phyloP scores from a whole-genome alignment of 2,888 invertebrate genomes.

The Stenodera caucasica region DNA sequence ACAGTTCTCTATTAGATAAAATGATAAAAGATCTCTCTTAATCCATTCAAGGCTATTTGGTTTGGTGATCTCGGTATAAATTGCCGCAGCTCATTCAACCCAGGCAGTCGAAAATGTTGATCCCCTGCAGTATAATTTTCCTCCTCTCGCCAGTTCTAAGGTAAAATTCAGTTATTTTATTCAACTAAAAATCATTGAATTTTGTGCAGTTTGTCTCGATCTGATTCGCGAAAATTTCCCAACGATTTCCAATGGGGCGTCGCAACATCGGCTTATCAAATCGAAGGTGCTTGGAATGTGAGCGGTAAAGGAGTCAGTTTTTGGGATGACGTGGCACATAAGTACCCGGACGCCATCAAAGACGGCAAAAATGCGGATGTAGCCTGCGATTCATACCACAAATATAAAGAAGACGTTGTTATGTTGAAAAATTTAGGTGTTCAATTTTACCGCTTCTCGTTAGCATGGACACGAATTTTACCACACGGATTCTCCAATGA shows the following conservation, averaged over 20 bases:
- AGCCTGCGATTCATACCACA: slow-evolving; percentile 70
- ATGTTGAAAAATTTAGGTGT: slow-evolving; percentile 66
- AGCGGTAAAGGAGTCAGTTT: slow-evolving; percentile 41
- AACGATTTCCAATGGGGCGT: slow-evolving; percentile 35
- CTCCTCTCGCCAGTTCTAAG: too few relatives aligned
- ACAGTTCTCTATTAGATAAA: too few relatives aligned
- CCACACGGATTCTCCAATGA: slow-evolving; percentile 68
- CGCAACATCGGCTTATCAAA: slow-evolving; percentile 45
- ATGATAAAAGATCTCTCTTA: too few relatives aligned
- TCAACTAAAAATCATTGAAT: background rate
- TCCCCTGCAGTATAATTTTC: too few relatives aligned
- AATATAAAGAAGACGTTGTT: slow-evolving; percentile 65
- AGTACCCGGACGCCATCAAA: slow-evolving; percentile 12
- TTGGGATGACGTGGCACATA: slow-evolving; percentile 31
- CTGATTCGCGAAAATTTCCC: too few relatives aligned
- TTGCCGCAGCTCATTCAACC: too few relatives aligned
- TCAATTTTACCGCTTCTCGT: slow-evolving; percentile 69
- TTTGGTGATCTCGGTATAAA: too few relatives aligned
- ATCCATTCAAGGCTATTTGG: too few relatives aligned
- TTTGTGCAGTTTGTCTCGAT: too few relatives aligned
- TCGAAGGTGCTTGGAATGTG: slow-evolving; percentile 43
- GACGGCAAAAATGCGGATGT: slow-evolving; percentile 61
- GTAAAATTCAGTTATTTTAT: too few relatives aligned
- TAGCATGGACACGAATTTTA: slow-evolving; percentile 74
- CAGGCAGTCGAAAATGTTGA: too few relatives aligned